Conservation (phyloP, 2,888 invertebrate genomes). For the Sesia bembeciformis region DNA sequence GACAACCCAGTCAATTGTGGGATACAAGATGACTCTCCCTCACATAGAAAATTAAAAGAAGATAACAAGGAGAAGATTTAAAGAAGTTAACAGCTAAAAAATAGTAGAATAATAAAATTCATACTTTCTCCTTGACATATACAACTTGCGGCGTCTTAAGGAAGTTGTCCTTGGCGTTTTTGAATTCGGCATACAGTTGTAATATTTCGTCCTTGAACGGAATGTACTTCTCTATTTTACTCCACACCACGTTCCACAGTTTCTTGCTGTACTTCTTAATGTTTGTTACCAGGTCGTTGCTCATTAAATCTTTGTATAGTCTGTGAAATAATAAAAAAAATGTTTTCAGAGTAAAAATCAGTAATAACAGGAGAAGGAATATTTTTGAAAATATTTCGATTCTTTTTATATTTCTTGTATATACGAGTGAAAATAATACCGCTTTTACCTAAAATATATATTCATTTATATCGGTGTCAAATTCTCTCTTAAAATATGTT, state of each 20-base stretch:
- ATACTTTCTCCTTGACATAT: constrained; percentile 57
- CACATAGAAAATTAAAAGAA: too few species aligned
- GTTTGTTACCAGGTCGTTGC: constrained; percentile 85
- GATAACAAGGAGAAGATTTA: too few species aligned
- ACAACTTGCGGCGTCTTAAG: constrained; percentile 56
- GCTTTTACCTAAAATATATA: too few species aligned
- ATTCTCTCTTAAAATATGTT: too few species aligned
- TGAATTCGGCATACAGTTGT: constrained; percentile 55
- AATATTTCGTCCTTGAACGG: constrained; percentile 59
- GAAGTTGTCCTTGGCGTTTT: constrained; percentile 55
- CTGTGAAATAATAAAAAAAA: constrained; percentile 30
- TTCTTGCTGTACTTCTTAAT: constrained; percentile 83
- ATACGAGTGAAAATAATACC: too few species aligned
- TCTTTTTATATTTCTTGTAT: too few species aligned
- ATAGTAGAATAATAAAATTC: not conserved
- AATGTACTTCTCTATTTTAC: constrained; percentile 55
- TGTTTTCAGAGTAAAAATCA: not conserved
- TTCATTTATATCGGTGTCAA: too few species aligned
- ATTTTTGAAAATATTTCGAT: too few species aligned
- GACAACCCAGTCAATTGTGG: too few species aligned
- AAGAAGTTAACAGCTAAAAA: too few species aligned
- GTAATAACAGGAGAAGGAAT: too few species aligned
- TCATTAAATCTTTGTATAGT: constrained; percentile 84
- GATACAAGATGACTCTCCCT: too few species aligned
- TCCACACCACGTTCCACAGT: constrained; percentile 71